Percentiles rank a stretch among this genome's conserved stretches.
These are phyloP conservation scores for Miltochrista miniata DNA, from an alignment of 2,888 invertebrate genomes.

Conservation along the genomic window DNA sequence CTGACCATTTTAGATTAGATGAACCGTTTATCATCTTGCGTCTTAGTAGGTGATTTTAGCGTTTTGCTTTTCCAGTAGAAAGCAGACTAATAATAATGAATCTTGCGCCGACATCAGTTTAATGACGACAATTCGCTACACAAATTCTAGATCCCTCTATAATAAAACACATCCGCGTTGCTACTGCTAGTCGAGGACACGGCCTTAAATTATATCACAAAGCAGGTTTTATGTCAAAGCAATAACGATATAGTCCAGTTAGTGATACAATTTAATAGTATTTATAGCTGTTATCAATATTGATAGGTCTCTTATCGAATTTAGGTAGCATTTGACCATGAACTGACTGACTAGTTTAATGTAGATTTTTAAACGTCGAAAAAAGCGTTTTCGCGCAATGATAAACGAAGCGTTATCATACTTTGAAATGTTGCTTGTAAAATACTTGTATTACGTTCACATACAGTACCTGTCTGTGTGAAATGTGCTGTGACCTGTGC, in stretches of 20 bases:
- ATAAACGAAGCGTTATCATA: neutral
- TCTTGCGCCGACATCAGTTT: no score
- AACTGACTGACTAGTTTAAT: constrained; percentile 3
- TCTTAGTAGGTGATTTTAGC: no score
- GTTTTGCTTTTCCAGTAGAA: no score
- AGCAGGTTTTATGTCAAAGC: neutral
- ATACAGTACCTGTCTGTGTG: no score
- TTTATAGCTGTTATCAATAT: constrained; percentile 20
- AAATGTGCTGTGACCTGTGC: no score
- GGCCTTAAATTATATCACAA: no score
- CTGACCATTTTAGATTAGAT: no score
- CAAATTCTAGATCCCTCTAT: neutral
- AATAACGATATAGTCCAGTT: constrained; percentile 2
- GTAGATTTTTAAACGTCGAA: neutral
- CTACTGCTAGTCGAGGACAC: neutral
- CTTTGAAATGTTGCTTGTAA: neutral
- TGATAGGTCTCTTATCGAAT: constrained; percentile 21
- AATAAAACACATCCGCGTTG: neutral
- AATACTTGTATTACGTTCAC: neutral
- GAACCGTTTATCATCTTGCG: no score
- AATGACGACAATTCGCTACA: neutral
- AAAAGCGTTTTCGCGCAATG: neutral
- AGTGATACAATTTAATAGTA: constrained; percentile 15
- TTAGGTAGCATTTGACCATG: constrained; percentile 8
- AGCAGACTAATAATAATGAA: no score